Evolutionary conservation across 2,113 vertebrate genomes (phyloP).

Genomic region (Apeltes quadracus): DNA sequence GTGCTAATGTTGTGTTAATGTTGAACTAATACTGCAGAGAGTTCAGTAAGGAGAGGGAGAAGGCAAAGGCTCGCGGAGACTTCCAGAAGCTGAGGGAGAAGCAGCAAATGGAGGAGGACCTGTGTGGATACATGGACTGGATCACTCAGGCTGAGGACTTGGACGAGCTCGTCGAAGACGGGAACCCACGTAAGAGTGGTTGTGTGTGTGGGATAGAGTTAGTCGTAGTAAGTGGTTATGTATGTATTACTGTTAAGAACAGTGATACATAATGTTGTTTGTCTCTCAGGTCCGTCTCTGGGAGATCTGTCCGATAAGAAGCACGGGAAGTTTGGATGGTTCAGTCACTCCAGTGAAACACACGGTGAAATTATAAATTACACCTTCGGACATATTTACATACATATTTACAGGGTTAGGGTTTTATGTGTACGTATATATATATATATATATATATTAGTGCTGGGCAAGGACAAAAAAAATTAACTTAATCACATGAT

Average conservation of each 20-base stretch:
- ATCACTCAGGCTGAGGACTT: slow-evolving; percentile 77
- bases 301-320: slow-evolving; percentile 73
- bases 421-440: no score
- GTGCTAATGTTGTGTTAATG: neutral
- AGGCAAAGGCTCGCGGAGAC: slow-evolving; percentile 75
- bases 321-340: slow-evolving; percentile 76
- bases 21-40: slow-evolving; percentile 54
- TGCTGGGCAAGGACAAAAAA: no score
- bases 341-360: slow-evolving; percentile 76
- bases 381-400: no score
- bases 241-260: neutral
- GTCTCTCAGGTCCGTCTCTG: slow-evolving; percentile 66
- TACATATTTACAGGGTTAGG: no score
- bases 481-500: no score
- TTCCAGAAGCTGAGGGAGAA: slow-evolving; percentile 78
- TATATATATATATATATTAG: no score
- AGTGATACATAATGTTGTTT: neutral
- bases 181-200: slow-evolving; percentile 63
- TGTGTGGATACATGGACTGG: slow-evolving; percentile 79
- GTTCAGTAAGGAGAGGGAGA: slow-evolving; percentile 78
- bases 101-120: slow-evolving; percentile 78
- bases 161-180: slow-evolving; percentile 73
- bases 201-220: neutral
- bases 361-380: no score
- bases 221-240: neutral